phyloP scores from a whole-genome alignment of 2,797 vertebrate genomes.

The Pseudochirops cupreus region DNA sequence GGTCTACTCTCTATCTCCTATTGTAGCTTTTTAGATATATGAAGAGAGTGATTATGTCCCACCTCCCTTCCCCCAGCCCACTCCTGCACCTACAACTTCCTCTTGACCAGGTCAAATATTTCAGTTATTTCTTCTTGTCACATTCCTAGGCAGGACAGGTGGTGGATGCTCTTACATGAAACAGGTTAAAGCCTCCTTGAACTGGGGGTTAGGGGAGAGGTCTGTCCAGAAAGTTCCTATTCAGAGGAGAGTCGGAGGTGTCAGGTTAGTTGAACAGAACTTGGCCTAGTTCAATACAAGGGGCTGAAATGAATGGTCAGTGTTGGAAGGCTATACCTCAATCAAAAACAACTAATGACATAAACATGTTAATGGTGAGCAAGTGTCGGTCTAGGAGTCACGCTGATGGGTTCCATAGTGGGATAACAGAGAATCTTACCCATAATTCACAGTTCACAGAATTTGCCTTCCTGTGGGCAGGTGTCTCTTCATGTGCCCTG shows the following conservation, averaged over 20 bases:
- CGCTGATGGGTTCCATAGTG: not conserved
- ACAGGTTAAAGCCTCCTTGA: not conserved
- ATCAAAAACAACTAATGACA: not conserved
- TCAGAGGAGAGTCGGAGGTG: not conserved
- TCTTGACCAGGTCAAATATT: not conserved
- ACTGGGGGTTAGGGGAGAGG: not conserved
- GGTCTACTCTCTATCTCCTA: not conserved
- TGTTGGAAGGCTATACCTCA: not conserved
- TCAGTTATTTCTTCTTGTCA: not conserved
- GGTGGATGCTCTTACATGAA: not conserved
- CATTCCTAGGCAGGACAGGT: not conserved
- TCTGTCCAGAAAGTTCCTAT: not conserved
- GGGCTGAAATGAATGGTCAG: not conserved
- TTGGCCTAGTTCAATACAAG: not conserved
- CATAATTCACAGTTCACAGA: not conserved
- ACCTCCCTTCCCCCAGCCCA: not conserved
- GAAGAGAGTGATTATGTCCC: not conserved
- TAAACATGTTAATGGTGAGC: not conserved
- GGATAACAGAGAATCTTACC: not conserved
- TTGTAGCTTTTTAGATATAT: not conserved
- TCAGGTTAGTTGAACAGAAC: not conserved
- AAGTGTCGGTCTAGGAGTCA: not conserved
- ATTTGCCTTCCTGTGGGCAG: not conserved
- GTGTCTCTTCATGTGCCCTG: not conserved
- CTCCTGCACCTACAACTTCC: not conserved